Percentiles rank a stretch among this genome's conserved stretches.
Evolutionary conservation across 2,113 vertebrate genomes (phyloP).

Genomic region (Petroica traversi): DNA sequence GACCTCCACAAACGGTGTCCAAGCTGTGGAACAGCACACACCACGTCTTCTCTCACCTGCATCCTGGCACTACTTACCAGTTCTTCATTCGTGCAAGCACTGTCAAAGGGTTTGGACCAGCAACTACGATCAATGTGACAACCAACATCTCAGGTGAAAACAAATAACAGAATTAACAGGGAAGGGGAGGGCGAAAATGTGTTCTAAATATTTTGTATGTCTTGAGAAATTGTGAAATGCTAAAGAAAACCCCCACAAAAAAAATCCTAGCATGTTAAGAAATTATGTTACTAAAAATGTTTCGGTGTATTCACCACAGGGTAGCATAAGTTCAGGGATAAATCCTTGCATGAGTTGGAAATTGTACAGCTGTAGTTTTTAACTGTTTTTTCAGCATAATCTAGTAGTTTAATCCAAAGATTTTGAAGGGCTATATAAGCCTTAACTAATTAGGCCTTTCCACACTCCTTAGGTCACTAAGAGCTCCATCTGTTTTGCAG

Average conservation of each 20-base stretch:
- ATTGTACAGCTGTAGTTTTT: background rate
- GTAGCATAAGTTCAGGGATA: background rate
- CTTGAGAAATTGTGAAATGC: background rate
- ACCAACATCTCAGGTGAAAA: slow-evolving; percentile 95
- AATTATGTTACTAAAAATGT: background rate
- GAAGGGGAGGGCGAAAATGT: background rate
- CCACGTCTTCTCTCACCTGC: slow-evolving; percentile 89
- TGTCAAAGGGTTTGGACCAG: slow-evolving; percentile 91
- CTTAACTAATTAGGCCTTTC: background rate
- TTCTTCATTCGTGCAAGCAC: slow-evolving; percentile 94
- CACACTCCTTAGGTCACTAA: background rate
- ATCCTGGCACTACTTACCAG: slow-evolving; percentile 96
- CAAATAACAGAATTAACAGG: background rate
- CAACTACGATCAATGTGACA: slow-evolving; percentile 90
- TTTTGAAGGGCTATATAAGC: background rate
- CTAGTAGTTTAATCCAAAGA: background rate
- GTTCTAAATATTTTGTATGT: background rate
- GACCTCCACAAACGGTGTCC: slow-evolving; percentile 86
- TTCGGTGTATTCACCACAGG: background rate
- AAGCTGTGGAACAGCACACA: slow-evolving; percentile 91
- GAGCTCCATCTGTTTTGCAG: background rate
- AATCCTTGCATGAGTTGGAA: background rate
- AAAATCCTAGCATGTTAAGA: background rate
- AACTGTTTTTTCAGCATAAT: background rate
- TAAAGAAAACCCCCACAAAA: accelerated